These are phyloP conservation scores for Bugula neritina DNA, from an alignment of 2,888 invertebrate species.

Conservation along the genomic window DNA sequence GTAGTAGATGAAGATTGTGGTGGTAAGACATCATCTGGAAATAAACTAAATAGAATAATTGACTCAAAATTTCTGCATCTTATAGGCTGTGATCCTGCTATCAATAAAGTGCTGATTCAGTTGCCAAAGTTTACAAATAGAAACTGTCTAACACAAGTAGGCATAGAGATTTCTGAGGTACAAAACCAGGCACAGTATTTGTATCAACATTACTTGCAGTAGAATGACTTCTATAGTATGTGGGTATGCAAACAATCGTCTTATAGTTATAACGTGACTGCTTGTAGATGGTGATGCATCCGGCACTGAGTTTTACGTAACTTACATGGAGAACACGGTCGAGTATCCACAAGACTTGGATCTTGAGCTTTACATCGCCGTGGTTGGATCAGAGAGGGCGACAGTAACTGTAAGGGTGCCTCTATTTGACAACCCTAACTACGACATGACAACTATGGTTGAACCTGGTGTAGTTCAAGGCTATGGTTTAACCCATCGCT, in stretches of 20 bases:
- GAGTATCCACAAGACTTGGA: slow-evolving; percentile 30
- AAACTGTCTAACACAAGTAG: no score
- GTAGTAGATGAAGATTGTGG: slow-evolving; percentile 22
- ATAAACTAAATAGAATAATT: no score
- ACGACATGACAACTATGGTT: slow-evolving; percentile 33
- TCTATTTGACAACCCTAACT: slow-evolving; percentile 31
- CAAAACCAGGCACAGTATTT: no score
- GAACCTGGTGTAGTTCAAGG: slow-evolving; percentile 33
- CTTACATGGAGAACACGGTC: slow-evolving; percentile 35
- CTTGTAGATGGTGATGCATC: neutral
- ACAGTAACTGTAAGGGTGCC: slow-evolving; percentile 34
- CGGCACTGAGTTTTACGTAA: slow-evolving; percentile 34
- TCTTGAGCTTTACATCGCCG: slow-evolving; percentile 34
- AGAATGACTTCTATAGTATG: no score
- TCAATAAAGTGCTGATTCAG: no score
- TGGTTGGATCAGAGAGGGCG: slow-evolving; percentile 32
- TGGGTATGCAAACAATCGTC: no score
- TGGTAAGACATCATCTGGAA: neutral
- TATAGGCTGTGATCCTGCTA: no score
- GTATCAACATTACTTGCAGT: no score
- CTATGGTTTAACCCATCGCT: slow-evolving; percentile 30
- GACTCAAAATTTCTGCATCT: no score
- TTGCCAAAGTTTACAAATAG: no score
- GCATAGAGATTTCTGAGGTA: no score
- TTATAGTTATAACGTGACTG: no score